These are phyloP conservation scores for Aphidius gifuensis DNA, from an alignment of 1,140 invertebrate genomes.

Conservation along the genomic window DNA sequence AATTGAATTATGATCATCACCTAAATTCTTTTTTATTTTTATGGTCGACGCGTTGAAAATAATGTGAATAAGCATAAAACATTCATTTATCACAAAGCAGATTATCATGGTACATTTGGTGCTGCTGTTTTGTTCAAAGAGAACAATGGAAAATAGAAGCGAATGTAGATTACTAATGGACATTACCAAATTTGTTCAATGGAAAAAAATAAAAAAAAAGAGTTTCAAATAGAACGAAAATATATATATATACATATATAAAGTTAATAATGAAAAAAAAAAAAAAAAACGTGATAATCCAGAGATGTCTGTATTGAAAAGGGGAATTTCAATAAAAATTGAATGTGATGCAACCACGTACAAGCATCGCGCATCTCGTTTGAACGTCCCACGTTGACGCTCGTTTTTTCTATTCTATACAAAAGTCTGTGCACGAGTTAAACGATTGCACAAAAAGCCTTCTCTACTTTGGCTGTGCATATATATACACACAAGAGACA, in stretches of 20 bases:
- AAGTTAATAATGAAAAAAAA: conserved; percentile 10
- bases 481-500: conserved; percentile 29
- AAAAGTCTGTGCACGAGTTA: conserved; percentile 39
- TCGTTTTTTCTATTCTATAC: conserved; percentile 21
- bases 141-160: too few species aligned
- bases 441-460: conserved; percentile 44
- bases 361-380: conserved; percentile 37
- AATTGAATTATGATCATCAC: too few species aligned
- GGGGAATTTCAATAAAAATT: conserved; percentile 47
- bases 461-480: conserved; percentile 15
- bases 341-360: conserved; percentile 42
- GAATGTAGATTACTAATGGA: neutral
- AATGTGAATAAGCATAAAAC: too few species aligned
- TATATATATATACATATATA: neutral
- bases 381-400: conserved; percentile 42
- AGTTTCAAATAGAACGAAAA: too few species aligned
- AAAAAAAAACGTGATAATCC: conserved; percentile 6
- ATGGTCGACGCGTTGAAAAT: too few species aligned
- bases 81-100: too few species aligned
- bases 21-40: too few species aligned
- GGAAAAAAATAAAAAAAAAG: neutral
- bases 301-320: conserved; percentile 36
- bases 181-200: conserved; percentile 11
- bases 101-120: too few species aligned
- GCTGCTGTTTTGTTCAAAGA: too few species aligned